These are phyloP conservation scores for Leptosomus discolor DNA, from an alignment of 2,113 vertebrate species.

Conservation along the genomic window DNA sequence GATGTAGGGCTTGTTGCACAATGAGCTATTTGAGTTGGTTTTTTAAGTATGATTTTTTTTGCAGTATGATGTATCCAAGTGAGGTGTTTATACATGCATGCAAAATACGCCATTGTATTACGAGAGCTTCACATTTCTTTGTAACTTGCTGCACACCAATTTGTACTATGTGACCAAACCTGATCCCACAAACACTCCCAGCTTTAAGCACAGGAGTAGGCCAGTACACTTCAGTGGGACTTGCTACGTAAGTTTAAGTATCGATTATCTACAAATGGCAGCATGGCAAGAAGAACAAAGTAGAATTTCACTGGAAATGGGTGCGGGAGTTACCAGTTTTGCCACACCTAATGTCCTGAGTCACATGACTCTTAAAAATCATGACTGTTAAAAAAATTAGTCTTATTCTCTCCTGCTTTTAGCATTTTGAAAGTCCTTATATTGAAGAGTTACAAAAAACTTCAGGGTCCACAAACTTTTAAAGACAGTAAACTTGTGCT, in stretches of 20 bases:
- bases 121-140: neutral
- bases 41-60: neutral
- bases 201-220: neutral
- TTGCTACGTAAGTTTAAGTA: neutral
- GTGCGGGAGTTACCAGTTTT: neutral
- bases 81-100: neutral
- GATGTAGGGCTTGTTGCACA: neutral
- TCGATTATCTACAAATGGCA: neutral
- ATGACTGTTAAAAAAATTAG: neutral
- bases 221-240: neutral
- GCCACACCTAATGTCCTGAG: neutral
- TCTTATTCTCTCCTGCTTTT: neutral
- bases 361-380: neutral
- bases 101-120: neutral
- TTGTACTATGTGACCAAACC: neutral
- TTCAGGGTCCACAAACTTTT: neutral
- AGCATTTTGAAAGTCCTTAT: neutral
- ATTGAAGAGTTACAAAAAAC: neutral
- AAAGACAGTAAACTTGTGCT: neutral
- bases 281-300: neutral
- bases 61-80: neutral
- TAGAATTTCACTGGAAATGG: neutral
- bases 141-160: neutral
- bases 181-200: neutral
- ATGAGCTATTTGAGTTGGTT: neutral